Base-by-base conservation (phyloP, 2,888 invertebrate genomes). In the Drosophila niveifrons region DNA sequence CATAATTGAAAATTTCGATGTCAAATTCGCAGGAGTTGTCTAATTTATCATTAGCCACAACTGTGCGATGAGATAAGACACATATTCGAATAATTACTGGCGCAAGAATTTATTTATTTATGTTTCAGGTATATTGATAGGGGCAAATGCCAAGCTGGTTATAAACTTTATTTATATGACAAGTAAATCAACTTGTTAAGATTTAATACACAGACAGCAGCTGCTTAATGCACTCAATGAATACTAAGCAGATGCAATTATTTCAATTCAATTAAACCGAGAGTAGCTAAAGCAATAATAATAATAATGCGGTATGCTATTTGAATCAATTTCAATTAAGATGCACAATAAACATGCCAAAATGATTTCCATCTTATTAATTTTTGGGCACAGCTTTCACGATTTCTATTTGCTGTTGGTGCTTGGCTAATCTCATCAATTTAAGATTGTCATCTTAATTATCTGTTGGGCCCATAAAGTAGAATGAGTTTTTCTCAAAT, bases 1-100 rank as follows among this genome's bases (percentile, higher is more conserved):
- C 90, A 85, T 90, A 90, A 90, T 84, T 90, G 83, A 89, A 83
- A 89, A 72, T 85, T 85, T 53, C 63, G 46, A 23, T 39, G 39
- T 58, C 57, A 47, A 47, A 58, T 23, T 34, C 46, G 13, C 55
- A 44, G 48, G 8, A 57, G 57, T 57, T 36, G 11, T 23, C 13
- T 47, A 57, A 57, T 57, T 48, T 57, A 47, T 47, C 36, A 57
- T 57, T 55, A 10, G 55, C 43, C 23, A 6, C 23, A 23, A 13
- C n/a, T 18, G 17, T 50, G 11, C 31, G 34, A 34, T 50, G 17
- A 31, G 11, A 51, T 51, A 18, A 43, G 43, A 55, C 13, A 43
- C 8, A 29, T 17, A 17, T 17, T 43, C 43, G 29, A 55, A 55
- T 44, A 29, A 43, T 44, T 17, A 10, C 34, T 34, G 11, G 1